Evolutionary conservation across 2,113 vertebrate species (phyloP).

Genomic region (Otolemur garnettii): DNA sequence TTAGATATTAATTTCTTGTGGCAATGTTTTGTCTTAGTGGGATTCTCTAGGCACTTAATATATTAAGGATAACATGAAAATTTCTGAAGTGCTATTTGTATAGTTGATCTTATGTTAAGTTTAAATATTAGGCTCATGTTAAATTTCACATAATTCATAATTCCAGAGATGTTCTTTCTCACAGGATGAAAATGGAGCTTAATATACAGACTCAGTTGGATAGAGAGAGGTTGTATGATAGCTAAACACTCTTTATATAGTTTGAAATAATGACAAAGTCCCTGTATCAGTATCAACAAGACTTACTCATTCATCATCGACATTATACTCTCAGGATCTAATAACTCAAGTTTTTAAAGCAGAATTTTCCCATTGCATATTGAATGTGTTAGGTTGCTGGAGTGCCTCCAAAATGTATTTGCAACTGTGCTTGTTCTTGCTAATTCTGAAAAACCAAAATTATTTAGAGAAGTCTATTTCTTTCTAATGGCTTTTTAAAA

Average conservation of each 20-base stretch:
- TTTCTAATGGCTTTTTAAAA: constrained; percentile 1
- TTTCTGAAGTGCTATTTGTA: background rate
- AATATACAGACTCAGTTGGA: background rate
- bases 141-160: constrained; percentile 24
- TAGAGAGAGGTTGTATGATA: background rate
- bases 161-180: background rate
- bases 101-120: background rate
- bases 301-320: constrained; percentile 58
- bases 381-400: constrained; percentile 55
- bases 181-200: constrained; percentile 25
- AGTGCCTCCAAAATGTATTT: constrained; percentile 39
- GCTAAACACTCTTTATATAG: background rate
- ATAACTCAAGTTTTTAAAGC: constrained; percentile 26
- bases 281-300: background rate
- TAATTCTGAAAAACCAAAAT: constrained; percentile 60
- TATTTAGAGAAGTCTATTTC: constrained; percentile 60
- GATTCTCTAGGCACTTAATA: constrained; percentile 6
- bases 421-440: constrained; percentile 53
- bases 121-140: background rate
- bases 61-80: background rate
- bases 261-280: constrained; percentile 26
- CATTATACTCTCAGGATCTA: constrained; percentile 42
- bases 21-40: constrained; percentile 31
- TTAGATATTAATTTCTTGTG: constrained; percentile 27
- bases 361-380: constrained; percentile 1